phyloP scores from a whole-genome alignment of 2,113 vertebrate species.

The Crotalus horridus region DNA sequence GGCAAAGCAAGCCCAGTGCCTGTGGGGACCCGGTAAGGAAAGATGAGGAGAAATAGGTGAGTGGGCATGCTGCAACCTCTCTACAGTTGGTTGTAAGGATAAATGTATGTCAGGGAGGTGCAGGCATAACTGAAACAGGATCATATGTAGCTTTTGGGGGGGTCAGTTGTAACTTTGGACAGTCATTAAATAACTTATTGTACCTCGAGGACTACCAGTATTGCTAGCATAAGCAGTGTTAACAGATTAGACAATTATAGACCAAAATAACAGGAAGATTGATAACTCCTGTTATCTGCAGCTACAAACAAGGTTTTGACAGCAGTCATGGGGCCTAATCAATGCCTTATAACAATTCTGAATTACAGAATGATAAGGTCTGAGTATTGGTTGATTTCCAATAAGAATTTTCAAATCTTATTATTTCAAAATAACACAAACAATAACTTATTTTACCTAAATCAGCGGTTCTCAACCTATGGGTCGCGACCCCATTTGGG shows the following conservation, averaged over 20 bases:
- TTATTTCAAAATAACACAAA: neutral
- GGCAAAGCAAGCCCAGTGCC: neutral
- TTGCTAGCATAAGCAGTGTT: neutral
- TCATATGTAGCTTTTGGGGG: neutral
- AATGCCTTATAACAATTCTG: neutral
- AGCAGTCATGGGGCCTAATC: neutral
- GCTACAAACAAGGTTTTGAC: neutral
- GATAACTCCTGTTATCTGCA: neutral
- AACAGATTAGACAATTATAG: neutral
- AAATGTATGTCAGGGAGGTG: neutral
- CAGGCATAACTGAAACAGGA: neutral
- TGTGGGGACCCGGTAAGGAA: neutral
- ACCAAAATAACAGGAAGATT: neutral
- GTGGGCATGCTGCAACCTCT: neutral
- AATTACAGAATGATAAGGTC: neutral
- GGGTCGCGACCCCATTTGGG: no score
- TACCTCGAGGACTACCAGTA: neutral
- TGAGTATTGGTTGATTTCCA: neutral
- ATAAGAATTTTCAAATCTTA: neutral
- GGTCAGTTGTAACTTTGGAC: neutral
- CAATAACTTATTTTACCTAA: neutral
- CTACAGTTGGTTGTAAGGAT: neutral
- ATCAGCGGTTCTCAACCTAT: no score
- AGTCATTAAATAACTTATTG: neutral
- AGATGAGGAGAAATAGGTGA: neutral